Evolutionary conservation across 2,113 vertebrate species (phyloP).

Genomic region (Rostratula benghalensis): DNA sequence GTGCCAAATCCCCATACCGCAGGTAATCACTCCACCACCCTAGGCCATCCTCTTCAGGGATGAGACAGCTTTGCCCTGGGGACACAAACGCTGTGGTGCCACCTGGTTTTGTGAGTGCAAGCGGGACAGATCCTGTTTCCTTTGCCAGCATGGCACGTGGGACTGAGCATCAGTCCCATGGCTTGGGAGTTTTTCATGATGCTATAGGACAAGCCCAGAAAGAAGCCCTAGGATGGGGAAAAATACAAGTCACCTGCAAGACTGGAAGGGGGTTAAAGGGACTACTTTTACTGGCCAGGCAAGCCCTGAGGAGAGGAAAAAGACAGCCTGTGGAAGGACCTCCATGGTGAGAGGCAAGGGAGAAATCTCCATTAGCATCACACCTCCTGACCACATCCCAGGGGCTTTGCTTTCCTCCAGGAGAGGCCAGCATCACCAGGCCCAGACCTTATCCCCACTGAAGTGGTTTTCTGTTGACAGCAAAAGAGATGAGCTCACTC

Average conservation of each 20-base stretch:
- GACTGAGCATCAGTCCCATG: background rate
- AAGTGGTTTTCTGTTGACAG: background rate
- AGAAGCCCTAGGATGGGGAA: background rate
- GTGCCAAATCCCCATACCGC: background rate
- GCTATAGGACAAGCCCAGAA: background rate
- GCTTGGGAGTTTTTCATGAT: background rate
- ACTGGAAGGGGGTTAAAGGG: background rate
- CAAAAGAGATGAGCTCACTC: fast-evolving
- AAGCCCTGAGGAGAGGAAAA: background rate
- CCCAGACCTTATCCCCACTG: background rate
- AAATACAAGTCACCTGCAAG: background rate
- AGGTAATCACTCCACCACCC: background rate
- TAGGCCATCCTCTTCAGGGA: background rate
- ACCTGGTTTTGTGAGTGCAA: background rate
- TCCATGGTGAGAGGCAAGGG: background rate
- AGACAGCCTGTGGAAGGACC: background rate
- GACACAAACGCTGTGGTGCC: background rate
- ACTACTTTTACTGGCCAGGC: background rate
- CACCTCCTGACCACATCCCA: background rate
- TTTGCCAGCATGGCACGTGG: background rate
- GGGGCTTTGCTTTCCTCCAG: background rate
- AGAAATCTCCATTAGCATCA: background rate
- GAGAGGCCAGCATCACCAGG: background rate
- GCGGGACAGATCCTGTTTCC: background rate
- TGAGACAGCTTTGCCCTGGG: background rate